Evolutionary conservation across 2,888 invertebrate species (phyloP).

Genomic region (Heliconius sara): DNA sequence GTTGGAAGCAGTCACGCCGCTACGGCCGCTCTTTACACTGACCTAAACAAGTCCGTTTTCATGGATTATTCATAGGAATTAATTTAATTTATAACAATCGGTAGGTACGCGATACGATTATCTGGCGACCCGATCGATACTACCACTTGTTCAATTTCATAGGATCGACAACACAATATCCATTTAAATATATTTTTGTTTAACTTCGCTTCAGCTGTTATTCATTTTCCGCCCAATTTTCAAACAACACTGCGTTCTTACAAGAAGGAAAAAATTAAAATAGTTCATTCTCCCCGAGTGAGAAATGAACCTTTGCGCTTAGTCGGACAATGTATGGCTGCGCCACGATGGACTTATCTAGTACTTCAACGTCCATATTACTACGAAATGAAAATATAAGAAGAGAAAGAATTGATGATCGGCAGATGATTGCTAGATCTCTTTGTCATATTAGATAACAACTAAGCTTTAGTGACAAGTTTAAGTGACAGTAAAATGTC

Average conservation of each 20-base stretch:
- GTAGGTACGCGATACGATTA: slow-evolving; percentile 39
- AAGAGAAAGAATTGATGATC: not conserved
- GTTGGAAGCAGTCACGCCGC: slow-evolving; percentile 33
- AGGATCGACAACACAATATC: not conserved
- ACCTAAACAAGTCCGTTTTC: slow-evolving; percentile 45
- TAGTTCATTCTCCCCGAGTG: not conserved
- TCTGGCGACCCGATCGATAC: not conserved
- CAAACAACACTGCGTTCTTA: too few relatives aligned
- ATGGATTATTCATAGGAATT: slow-evolving; percentile 52
- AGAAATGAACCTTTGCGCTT: not conserved
- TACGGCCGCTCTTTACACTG: slow-evolving; percentile 50
- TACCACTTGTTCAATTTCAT: not conserved
- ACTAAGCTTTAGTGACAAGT: too few relatives aligned
- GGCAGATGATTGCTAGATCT: not conserved
- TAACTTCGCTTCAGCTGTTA: not conserved
- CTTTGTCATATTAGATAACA: not conserved
- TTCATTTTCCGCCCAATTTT: too few relatives aligned
- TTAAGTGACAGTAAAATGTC: too few relatives aligned
- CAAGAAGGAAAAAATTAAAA: not conserved
- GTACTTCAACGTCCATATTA: too few relatives aligned
- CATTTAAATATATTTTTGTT: not conserved
- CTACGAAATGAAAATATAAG: too few relatives aligned
- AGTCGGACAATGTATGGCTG: too few relatives aligned
- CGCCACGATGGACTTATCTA: too few relatives aligned
- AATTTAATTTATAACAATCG: slow-evolving; percentile 39